These are phyloP conservation scores for Eretmocerus hayati DNA, from an alignment of 2,888 invertebrate genomes.

Conservation along the genomic window DNA sequence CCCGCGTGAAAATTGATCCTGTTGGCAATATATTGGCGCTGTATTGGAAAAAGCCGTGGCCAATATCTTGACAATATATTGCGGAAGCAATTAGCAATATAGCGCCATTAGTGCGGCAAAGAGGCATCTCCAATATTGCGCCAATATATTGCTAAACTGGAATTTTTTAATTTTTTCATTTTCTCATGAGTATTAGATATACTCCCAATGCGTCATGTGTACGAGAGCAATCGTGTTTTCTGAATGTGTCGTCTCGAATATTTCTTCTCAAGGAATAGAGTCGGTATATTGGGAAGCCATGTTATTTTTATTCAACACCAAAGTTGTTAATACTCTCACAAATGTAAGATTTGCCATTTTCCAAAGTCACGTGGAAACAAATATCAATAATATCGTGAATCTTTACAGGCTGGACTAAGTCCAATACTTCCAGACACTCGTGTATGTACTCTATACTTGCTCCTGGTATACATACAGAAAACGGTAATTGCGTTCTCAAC, in stretches of 20 bases:
- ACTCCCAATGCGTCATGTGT: not conserved
- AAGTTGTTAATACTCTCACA: not conserved
- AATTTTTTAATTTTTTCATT: not conserved
- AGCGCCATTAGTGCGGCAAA: not conserved
- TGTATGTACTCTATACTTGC: not conserved
- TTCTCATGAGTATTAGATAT: not conserved
- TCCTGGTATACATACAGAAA: not conserved
- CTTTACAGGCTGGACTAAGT: not conserved
- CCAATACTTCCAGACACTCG: not conserved
- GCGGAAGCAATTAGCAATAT: not conserved
- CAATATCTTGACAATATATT: conserved; percentile 1
- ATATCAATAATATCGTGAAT: not conserved
- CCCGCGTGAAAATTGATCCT: not conserved
- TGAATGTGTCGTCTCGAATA: no score
- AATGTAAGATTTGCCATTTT: not conserved
- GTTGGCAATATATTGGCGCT: not conserved
- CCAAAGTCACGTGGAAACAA: not conserved
- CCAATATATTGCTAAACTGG: not conserved
- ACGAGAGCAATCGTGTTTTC: no score
- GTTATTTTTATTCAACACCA: not conserved
- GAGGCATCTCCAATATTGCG: not conserved
- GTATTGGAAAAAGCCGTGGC: not conserved
- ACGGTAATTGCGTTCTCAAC: not conserved
- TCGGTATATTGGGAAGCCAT: no score
- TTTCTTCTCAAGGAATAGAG: no score